Evolutionary conservation across 2,113 vertebrate genomes (phyloP), one percentile per base, ranked within the genome.

Genomic region (Ptilorrhoa leucosticta): DNA sequence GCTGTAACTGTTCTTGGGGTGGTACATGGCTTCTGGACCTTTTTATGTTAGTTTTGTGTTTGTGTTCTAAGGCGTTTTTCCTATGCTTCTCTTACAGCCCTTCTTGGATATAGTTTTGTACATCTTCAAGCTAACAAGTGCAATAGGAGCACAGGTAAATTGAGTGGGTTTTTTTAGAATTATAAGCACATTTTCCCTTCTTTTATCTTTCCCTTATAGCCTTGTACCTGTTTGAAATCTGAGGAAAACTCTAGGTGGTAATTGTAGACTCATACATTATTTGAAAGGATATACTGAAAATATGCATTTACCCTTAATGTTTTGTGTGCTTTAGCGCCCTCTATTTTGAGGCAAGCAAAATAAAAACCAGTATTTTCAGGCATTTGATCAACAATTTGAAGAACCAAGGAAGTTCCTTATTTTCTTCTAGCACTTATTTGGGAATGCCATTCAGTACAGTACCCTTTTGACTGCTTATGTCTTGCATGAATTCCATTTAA

Each of bases 21-120:
- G 44, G 24, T 13, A 53, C 21, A 3, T 68, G 10, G 14, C 48
- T 83, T 89, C 53, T 90, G 50, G 13, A 23, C 22, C 0, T 2
- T 31, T 72, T 57, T 45, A 15, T 82, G 24, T 51, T 56, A 1
- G 2, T 69, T 39, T 76, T 60, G 13, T 48, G 14, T 69, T 19
- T 83, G 5, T 73, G 11, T 88, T 96, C 28, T 96, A 76, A 96
- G 84, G 27, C 6, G 58, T 35, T 69, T 73, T 91, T 73, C 86
- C 21, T 58, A 4, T 91, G 39, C 21, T 86, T 97, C 51, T 93
- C 15, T 97, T 98, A 15, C 96, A 99, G 99, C 99, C 99, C 45
- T 98, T 99, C 95, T 96, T 99, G 95, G 99, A 99, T 81, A 99
- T 99, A 69, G 98, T 98, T 91, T 97, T 99, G 42, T 99, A 99